Conservation (phyloP, 2,113 vertebrate genomes). For the Saguinus midas region DNA sequence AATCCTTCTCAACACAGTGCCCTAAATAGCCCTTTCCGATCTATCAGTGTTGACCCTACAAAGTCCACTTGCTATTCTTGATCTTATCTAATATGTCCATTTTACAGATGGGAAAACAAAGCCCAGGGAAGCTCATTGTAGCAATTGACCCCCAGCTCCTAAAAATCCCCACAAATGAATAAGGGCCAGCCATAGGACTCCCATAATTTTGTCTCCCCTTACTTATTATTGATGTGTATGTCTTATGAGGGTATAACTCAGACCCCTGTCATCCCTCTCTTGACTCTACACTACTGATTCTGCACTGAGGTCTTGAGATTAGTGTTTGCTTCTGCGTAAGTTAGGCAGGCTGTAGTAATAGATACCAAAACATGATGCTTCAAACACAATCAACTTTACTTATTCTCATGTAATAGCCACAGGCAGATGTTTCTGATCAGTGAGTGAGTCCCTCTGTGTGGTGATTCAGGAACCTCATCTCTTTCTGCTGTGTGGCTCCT, state of each 20-base stretch:
- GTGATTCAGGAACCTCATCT: not conserved
- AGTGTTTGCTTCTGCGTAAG: not conserved
- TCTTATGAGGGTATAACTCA: not conserved
- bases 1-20: not conserved
- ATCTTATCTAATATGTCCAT: not conserved
- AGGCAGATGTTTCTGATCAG: not conserved
- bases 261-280: not conserved
- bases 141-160: not conserved
- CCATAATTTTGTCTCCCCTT: not conserved
- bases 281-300: not conserved
- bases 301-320: not conserved
- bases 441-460: fast-evolving
- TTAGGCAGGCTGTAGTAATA: not conserved
- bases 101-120: not conserved
- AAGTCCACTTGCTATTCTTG: not conserved
- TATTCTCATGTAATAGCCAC: not conserved
- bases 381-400: fast-evolving
- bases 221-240: too few relatives aligned
- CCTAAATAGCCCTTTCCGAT: not conserved
- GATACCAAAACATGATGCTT: not conserved
- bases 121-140: not conserved
- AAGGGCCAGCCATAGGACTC: not conserved
- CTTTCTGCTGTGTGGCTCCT: not conserved
- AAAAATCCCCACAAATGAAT: not conserved
- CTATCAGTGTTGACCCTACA: not conserved